These are phyloP conservation scores for Acleris holmiana DNA, from an alignment of 2,888 invertebrate genomes.

Conservation along the genomic window DNA sequence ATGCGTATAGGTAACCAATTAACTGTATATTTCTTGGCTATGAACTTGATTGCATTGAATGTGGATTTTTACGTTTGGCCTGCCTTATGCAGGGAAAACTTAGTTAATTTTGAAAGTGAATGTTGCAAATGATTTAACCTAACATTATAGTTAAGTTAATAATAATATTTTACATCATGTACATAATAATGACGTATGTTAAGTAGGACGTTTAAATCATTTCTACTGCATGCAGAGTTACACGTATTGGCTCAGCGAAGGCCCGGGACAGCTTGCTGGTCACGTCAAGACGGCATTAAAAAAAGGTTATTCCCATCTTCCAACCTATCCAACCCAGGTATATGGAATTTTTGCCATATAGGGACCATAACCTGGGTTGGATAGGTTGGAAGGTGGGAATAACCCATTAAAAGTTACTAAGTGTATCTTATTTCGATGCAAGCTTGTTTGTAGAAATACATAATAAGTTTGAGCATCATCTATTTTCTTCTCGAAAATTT, in stretches of 20 bases:
- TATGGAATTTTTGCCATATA: too few species aligned
- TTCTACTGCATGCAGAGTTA: conserved; percentile 51
- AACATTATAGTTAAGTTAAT: conserved; percentile 65
- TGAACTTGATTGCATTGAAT: conserved; percentile 20
- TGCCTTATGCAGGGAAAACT: conserved; percentile 48
- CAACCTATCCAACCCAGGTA: too few species aligned
- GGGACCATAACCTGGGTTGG: too few species aligned
- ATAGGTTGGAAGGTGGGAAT: too few species aligned
- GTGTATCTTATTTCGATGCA: too few species aligned
- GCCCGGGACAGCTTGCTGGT: not conserved
- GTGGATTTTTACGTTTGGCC: conserved; percentile 17
- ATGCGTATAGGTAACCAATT: conserved; percentile 6
- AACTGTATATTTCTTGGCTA: conserved; percentile 26
- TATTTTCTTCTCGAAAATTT: too few species aligned
- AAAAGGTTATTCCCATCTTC: too few species aligned
- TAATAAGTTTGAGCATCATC: too few species aligned
- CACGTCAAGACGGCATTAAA: too few species aligned
- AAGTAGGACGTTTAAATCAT: conserved; percentile 70
- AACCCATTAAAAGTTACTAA: too few species aligned
- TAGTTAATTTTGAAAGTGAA: conserved; percentile 64
- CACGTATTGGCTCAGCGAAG: not conserved
- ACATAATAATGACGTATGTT: conserved; percentile 64
- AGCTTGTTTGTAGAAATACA: too few species aligned
- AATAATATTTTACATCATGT: conserved; percentile 67
- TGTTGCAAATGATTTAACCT: conserved; percentile 65